Conservation (phyloP, 2,113 vertebrate species). For the Pseudorectes ferrugineus region DNA sequence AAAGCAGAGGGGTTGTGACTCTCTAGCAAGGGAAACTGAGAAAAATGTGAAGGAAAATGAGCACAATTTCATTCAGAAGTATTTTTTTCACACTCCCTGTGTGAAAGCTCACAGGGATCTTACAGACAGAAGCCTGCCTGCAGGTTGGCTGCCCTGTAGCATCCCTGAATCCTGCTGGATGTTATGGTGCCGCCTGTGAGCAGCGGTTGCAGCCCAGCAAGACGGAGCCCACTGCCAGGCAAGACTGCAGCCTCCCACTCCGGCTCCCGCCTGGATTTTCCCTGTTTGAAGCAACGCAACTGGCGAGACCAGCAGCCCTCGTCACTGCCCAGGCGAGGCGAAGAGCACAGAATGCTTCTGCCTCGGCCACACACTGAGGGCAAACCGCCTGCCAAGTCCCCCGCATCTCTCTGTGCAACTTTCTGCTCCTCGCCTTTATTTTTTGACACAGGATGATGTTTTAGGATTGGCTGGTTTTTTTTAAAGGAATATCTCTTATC, state of each 20-base stretch:
- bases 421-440: not conserved
- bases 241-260: not conserved
- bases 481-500: not conserved
- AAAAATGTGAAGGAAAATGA: not conserved
- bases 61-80: not conserved
- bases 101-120: not conserved
- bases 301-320: not conserved
- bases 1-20: not conserved
- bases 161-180: not conserved
- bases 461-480: not conserved
- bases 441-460: not conserved
- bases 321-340: accelerated
- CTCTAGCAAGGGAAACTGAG: not conserved
- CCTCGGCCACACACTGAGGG: not conserved
- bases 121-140: not conserved
- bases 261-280: not conserved
- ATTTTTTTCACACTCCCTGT: not conserved
- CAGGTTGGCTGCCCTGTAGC: not conserved
- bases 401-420: not conserved
- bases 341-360: not conserved
- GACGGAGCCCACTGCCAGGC: not conserved
- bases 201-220: not conserved
- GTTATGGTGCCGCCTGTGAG: not conserved
- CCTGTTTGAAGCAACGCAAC: not conserved
- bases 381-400: accelerated